A percentile compares a stretch with the other conserved stretches of the same genome.
Evolutionary conservation across 1,140 invertebrate genomes (phyloP).

Genomic region (Drosophila kurseongensis): DNA sequence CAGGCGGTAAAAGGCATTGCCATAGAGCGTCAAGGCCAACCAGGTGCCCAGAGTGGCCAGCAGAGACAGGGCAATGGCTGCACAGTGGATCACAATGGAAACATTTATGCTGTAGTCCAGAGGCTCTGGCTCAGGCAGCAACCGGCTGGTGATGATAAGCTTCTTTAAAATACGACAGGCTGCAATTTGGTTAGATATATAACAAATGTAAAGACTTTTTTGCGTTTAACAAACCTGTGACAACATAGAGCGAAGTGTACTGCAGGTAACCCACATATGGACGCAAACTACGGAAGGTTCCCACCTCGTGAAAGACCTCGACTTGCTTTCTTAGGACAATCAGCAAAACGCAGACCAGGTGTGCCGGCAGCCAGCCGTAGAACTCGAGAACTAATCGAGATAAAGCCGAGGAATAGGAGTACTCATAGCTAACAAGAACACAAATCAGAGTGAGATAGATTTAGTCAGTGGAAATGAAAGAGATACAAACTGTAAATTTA

Average conservation of each 20-base stretch:
- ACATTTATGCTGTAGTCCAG: slow-evolving; percentile 67
- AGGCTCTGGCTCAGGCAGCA: slow-evolving; percentile 53
- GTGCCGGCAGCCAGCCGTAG: slow-evolving; percentile 79
- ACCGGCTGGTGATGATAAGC: slow-evolving; percentile 38
- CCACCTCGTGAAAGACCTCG: slow-evolving; percentile 46
- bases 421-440: slow-evolving; percentile 60
- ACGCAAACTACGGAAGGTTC: slow-evolving; percentile 60
- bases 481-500: neutral
- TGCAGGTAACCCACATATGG: slow-evolving; percentile 65
- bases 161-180: slow-evolving; percentile 73
- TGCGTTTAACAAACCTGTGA: slow-evolving; percentile 56
- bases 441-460: slow-evolving; percentile 16
- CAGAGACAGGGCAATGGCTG: slow-evolving; percentile 64
- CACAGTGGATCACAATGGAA: slow-evolving; percentile 69
- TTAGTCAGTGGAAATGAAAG: neutral
- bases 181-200: neutral
- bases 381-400: slow-evolving; percentile 71
- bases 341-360: slow-evolving; percentile 71
- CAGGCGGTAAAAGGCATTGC: slow-evolving; percentile 60
- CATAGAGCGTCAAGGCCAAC: slow-evolving; percentile 58
- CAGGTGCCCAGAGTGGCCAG: slow-evolving; percentile 50
- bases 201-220: neutral
- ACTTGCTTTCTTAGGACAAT: slow-evolving; percentile 75
- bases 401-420: slow-evolving; percentile 68
- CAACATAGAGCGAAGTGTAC: slow-evolving; percentile 70